Evolutionary conservation across 1,140 invertebrate species (phyloP), one percentile per base, ranked within the genome.

Genomic region (Micrasema longulum): DNA sequence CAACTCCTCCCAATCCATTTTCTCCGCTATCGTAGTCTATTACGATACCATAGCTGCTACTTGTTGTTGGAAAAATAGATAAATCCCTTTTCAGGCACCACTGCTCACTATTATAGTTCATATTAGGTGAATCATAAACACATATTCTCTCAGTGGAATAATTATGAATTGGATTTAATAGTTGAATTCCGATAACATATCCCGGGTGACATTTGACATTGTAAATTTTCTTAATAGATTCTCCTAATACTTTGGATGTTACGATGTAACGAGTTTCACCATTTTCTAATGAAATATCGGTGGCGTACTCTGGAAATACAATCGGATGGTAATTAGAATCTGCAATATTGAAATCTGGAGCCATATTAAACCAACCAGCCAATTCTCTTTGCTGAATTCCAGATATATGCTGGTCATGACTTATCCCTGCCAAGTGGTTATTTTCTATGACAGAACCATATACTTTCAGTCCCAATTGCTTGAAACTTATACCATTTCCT

Each of bases 351-450:
- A 87, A 86, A 70, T 89, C 89, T 0, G 85, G 80, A 10, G 88
- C 84, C 64, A 91, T 89, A 74, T 90, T 88, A 76, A 97, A 94
- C 97, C 97, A 98, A 0, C 95, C 95, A 7, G 95, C 91, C 55
- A 98, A 88, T 86, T 98, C 96, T 81, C 94, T 87, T 80, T 97
- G 95, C 78, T 97, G 91, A 2, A 91, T 78, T 7, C 92, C 91
- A 7, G 92, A 91, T 47, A 99, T 86, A 10, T 92, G 91, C 1
- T 97, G 95, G 86, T 99, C 93, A 79, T 99, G 97, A 68, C 92
- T 89, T 74, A 99, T 92, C 0, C 97, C 98, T 53, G 94, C 92
- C 50, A 93, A 87, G 52, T 89, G 87, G 81, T 99, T 99, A 63
- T 94, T 91, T 80, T 94, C 92, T 52, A 97, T 91, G 11, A 86